Base-by-base conservation (phyloP, 2,113 vertebrate species). In the Regulus satrapa region DNA sequence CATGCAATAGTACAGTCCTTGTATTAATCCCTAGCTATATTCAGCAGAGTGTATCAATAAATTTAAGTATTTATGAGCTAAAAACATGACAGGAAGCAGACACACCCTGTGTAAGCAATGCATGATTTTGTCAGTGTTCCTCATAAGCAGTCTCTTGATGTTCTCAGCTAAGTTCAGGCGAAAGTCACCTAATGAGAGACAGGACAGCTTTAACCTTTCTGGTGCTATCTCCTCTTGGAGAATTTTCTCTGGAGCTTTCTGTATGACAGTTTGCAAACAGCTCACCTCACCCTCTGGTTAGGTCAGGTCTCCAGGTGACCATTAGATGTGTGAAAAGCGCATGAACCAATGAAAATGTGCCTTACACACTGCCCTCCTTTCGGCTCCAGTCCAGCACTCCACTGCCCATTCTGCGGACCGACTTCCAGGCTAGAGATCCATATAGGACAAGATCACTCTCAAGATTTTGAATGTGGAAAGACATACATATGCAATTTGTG, bases 51-150 rank as follows among this genome's bases (percentile, higher is more conserved):
- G 13, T 66, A 91, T 87, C 46, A 72, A 78, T 21, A 92, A 43
- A 96, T 34, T 63, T 76, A 85, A 91, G 75, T 38, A 88, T 79
- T 89, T 61, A 75, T 64, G 52, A 92, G 68, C 85, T 93, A 88
- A 56, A 89, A 83, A 55, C 54, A 92, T 49, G 69, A 83, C 32
- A 91, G 62, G 84, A 92, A 94, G 91, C 58, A 96, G 75, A 88
- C 54, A 71, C 28, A 66, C 26, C 25, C 46, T 52, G 36, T 49
- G 12, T 80, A 92, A 80, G 49, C 52, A 68, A 29, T 40, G 62
- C 34, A 81, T 45, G 32, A 66, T 54, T 41, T 61, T 66, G 48
- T 52, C 87, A 49, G 5, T 32, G 41, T 2, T 92, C 38, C 92
- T 94, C 52, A 68, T 58, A 94, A 95, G 71, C 79, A 88, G 29